A percentile compares a stretch with the other conserved stretches of the same genome.
These are phyloP conservation scores for Pagrus major DNA, from an alignment of 2,113 vertebrate genomes.

Conservation along the genomic window DNA sequence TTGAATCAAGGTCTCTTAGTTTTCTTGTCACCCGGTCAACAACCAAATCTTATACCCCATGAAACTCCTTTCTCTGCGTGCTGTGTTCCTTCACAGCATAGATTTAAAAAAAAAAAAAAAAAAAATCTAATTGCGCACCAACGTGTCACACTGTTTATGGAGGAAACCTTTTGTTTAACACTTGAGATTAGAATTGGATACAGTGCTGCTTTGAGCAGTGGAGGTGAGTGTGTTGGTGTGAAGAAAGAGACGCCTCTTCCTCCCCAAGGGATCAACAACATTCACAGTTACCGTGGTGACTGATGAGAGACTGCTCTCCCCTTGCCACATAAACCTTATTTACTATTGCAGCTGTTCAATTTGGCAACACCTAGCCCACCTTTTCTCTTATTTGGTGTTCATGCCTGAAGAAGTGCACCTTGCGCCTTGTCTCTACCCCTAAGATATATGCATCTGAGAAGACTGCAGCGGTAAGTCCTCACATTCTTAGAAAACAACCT, in stretches of 20 bases:
- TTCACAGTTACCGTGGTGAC: conserved; percentile 81
- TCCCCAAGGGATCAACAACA: conserved; percentile 81
- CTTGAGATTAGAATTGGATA: conserved; percentile 57
- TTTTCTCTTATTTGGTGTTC: conserved; percentile 78
- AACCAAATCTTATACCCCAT: conserved; percentile 45
- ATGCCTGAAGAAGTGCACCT: conserved; percentile 71
- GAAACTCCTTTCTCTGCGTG: conserved; percentile 35
- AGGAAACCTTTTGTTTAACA: conserved; percentile 48
- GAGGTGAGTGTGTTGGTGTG: conserved; percentile 57
- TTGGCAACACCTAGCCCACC: conserved; percentile 78
- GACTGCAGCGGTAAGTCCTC: neutral
- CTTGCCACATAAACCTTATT: conserved; percentile 86
- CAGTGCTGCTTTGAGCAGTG: conserved; percentile 50
- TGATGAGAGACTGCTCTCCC: conserved; percentile 77
- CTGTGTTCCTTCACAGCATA: conserved; percentile 6
- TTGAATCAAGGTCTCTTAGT: conserved; percentile 66
- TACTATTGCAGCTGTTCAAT: conserved; percentile 85
- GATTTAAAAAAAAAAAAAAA: neutral
- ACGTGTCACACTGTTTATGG: conserved; percentile 17
- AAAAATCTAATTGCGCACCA: neutral
- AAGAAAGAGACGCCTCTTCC: conserved; percentile 67
- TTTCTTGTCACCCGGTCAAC: conserved; percentile 60
- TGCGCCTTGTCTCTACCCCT: conserved; percentile 41
- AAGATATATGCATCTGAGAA: conserved; percentile 57
- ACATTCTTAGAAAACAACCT: conserved; percentile 41